Base-by-base conservation (phyloP, 2,113 vertebrate species). In the Chamaea fasciata region DNA sequence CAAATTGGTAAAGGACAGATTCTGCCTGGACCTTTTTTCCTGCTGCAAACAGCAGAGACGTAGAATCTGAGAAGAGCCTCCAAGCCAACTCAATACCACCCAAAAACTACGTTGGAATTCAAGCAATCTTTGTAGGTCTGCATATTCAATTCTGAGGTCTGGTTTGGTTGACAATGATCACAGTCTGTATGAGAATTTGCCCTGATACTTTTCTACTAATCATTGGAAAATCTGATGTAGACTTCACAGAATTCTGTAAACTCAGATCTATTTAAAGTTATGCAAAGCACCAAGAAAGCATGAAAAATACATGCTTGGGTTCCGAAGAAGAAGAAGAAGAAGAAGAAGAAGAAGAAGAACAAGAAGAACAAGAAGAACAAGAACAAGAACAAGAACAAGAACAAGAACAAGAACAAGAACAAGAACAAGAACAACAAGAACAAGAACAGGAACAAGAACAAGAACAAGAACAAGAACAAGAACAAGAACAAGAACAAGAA, bases 61-160 rank as follows among this genome's bases (percentile, higher is more conserved):
- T 4, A 44, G 24, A 93, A 88, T 41, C 30, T 27, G 42, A 16
- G 1, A 41, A 67, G 9, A 82, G 3, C 28, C 41, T 86, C 27
- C 65, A 94, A 69, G 8, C 5, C 35, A 62, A 26, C 6, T 39
- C 28, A 62, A 15, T 73, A 67, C 10, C n/a, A 68, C 63, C 6
- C 3, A 0, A 73, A 91, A 85, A 28, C 22, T 19, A 67, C 1
- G 0, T 0, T 56, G 47, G 20, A 7, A 44, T 65, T 49, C 18
- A n/a, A 67, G 13, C 0, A 2, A 44, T 55, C 7, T 81, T 77
- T 49, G 10, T 52, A 64, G 42, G 22, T 69, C 49, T 83, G 12
- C 22, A 27, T 63, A 47, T 78, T 69, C 11, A 53, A 0, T 89
- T 47, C 56, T 81, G 53, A 87, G 55, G 37, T 57, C 52, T 83